Evolutionary conservation across 1,140 invertebrate genomes (phyloP).

Genomic region (Pseudobourletiella spinata): DNA sequence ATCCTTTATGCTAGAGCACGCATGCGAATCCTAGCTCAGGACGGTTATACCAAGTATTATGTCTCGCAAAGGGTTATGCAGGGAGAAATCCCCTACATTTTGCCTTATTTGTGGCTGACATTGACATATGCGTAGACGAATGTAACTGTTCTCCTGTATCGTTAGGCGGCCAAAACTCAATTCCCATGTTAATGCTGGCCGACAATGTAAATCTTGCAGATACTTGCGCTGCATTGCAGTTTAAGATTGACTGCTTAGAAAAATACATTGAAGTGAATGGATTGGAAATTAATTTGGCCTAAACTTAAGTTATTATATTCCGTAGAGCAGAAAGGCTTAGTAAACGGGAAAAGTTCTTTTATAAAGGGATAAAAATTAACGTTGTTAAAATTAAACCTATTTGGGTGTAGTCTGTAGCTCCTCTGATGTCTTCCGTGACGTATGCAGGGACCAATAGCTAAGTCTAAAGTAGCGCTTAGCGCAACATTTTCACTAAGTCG

Average conservation of each 20-base stretch:
- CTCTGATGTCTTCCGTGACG: too few species aligned
- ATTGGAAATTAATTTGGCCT: constrained; percentile 2
- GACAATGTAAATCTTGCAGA: neutral
- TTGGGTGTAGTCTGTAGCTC: constrained; percentile 12
- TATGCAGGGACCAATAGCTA: neutral
- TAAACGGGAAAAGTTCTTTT: too few species aligned
- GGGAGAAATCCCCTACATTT: constrained; percentile 14
- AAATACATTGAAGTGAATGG: neutral
- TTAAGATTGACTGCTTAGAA: neutral
- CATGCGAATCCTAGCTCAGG: constrained; percentile 3
- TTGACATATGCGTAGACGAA: neutral
- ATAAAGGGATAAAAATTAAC: constrained; percentile 2
- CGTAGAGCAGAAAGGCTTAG: constrained; percentile 1
- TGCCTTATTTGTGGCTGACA: neutral
- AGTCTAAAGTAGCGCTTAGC: too few species aligned
- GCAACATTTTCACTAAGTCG: neutral
- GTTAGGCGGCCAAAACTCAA: neutral
- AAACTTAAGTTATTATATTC: constrained; percentile 13
- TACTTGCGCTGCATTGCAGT: neutral
- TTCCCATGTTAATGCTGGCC: constrained; percentile 2
- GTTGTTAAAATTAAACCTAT: constrained; percentile 9
- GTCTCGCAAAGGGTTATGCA: constrained; percentile 13
- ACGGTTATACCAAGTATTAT: neutral
- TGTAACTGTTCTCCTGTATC: neutral
- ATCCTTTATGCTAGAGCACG: constrained; percentile 3